phyloP scores from a whole-genome alignment of 2,888 invertebrate species.

The Gari tellinella region DNA sequence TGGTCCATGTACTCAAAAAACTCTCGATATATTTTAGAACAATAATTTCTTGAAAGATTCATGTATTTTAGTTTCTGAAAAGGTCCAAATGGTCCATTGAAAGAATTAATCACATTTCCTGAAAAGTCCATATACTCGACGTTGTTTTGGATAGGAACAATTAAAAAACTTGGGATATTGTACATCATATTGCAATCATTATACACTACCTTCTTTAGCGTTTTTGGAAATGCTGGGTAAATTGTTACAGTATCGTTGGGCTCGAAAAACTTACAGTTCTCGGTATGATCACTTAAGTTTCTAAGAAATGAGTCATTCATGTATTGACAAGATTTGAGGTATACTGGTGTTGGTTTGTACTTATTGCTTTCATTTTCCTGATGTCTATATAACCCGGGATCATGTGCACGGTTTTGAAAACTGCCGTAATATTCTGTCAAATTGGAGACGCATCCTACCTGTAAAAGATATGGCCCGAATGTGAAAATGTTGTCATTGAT shows the following conservation, averaged over 20 bases:
- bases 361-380: background rate
- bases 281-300: conserved; percentile 4
- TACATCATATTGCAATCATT: conserved; percentile 19
- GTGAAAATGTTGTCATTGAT: conserved; percentile 33
- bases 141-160: background rate
- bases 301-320: conserved; percentile 10
- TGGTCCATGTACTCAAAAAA: conserved; percentile 6
- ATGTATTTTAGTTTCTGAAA: conserved; percentile 19
- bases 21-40: conserved; percentile 1
- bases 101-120: conserved; percentile 17
- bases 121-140: conserved; percentile 24
- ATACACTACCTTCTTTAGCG: background rate
- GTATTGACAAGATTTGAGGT: conserved; percentile 20
- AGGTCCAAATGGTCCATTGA: conserved; percentile 15
- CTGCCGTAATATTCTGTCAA: conserved; percentile 4
- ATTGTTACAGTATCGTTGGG: background rate
- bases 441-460: conserved; percentile 19
- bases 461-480: conserved; percentile 36
- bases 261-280: conserved; percentile 15
- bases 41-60: conserved; percentile 30
- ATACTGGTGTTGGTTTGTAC: background rate
- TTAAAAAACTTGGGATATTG: background rate
- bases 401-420: conserved; percentile 8
- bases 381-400: background rate
- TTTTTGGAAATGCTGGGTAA: background rate